Conservation (phyloP, 2,888 invertebrate species). For the Hymenopus coronatus region DNA sequence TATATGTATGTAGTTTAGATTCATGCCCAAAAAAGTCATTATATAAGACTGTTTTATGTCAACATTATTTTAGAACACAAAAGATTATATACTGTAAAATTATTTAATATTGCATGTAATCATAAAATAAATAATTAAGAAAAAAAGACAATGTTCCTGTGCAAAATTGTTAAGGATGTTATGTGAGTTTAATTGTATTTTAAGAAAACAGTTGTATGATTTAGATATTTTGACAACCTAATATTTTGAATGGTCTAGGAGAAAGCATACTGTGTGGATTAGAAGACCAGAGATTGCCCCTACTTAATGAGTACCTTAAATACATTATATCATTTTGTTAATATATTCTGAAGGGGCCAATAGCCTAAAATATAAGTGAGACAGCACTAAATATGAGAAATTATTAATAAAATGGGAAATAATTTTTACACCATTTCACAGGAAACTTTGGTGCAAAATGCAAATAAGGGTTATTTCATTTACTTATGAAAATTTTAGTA, state of each 20-base stretch:
- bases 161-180: background rate
- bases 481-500: too few relatives aligned
- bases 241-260: background rate
- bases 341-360: too few relatives aligned
- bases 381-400: too few relatives aligned
- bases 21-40: background rate
- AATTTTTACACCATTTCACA: too few relatives aligned
- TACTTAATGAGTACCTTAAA: too few relatives aligned
- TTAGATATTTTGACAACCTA: background rate
- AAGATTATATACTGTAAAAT: background rate
- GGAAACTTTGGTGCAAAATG: too few relatives aligned
- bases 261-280: background rate
- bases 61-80: background rate
- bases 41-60: background rate
- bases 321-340: too few relatives aligned
- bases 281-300: too few relatives aligned
- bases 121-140: background rate
- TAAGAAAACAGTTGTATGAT: background rate
- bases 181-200: background rate
- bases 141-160: background rate
- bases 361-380: too few relatives aligned
- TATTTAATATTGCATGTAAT: background rate
- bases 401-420: too few relatives aligned
- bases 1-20: background rate
- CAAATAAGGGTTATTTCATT: too few relatives aligned